Conservation (phyloP, 2,888 invertebrate species). For the Emmelina monodactyla region DNA sequence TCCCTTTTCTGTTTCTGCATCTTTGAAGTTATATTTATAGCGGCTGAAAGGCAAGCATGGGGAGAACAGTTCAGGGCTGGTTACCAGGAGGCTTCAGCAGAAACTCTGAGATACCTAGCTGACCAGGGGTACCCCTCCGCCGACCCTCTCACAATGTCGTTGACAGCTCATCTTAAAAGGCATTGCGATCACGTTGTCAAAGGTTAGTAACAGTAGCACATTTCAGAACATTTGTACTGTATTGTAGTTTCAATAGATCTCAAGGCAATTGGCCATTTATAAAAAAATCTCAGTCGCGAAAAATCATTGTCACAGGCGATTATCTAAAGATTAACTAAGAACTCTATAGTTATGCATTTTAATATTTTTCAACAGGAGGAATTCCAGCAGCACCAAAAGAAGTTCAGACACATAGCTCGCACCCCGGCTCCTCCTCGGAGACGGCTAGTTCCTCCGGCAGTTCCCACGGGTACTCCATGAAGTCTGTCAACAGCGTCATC, state of each 20-base stretch:
- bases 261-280: no score
- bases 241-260: no score
- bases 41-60: slow-evolving; percentile 32
- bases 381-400: no score
- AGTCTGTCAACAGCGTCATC: slow-evolving; percentile 29
- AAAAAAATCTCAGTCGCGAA: no score
- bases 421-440: slow-evolving; percentile 48
- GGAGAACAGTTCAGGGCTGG: slow-evolving; percentile 74
- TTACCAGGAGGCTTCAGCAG: slow-evolving; percentile 90
- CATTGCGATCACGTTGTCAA: slow-evolving; percentile 75
- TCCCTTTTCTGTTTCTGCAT: slow-evolving; percentile 25
- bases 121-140: slow-evolving; percentile 83
- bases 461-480: slow-evolving; percentile 34
- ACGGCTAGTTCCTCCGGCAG: slow-evolving; percentile 67
- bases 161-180: no score
- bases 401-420: slow-evolving; percentile 30
- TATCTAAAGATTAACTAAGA: no score
- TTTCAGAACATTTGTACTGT: no score
- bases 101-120: slow-evolving; percentile 87
- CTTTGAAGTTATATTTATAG: slow-evolving; percentile 45
- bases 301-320: no score
- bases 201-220: no score
- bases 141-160: no score
- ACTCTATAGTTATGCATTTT: no score
- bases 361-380: no score